phyloP scores from a whole-genome alignment of 1,140 invertebrate genomes.

The Camponotus pennsylvanicus region DNA sequence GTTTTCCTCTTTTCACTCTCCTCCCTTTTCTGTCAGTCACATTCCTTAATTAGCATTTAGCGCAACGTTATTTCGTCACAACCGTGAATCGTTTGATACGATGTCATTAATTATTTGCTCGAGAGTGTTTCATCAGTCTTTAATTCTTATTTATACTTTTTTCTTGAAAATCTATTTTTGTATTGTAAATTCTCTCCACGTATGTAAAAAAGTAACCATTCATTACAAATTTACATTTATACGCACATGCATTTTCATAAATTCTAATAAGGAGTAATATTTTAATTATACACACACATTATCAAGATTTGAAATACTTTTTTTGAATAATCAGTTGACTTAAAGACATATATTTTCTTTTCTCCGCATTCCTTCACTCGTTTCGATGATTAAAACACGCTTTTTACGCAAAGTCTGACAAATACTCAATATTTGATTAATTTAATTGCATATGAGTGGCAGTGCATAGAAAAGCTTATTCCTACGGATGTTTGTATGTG shows the following conservation, averaged over 20 bases:
- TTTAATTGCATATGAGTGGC: conserved; percentile 69
- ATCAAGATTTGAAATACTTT: conserved; percentile 13
- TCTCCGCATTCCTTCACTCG: background rate
- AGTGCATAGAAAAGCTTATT: conserved; percentile 68
- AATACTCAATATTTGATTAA: conserved; percentile 79
- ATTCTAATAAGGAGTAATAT: conserved; percentile 21
- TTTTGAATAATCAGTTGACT: background rate
- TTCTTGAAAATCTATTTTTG: background rate
- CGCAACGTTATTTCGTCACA: conserved; percentile 28
- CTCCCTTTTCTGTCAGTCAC: background rate
- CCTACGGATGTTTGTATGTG: conserved; percentile 70
- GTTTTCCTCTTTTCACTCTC: background rate
- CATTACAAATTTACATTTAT: background rate
- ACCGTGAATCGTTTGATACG: background rate
- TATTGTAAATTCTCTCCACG: background rate
- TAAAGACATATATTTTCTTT: conserved; percentile 23
- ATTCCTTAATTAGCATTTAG: conserved; percentile 29
- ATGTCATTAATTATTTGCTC: conserved; percentile 4
- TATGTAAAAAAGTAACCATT: background rate
- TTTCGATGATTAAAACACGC: conserved; percentile 34
- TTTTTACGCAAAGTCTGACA: conserved; percentile 66
- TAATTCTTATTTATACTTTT: conserved; percentile 39
- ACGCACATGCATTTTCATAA: background rate
- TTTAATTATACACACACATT: background rate
- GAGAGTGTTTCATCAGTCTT: conserved; percentile 24